Conservation (phyloP, 1,140 invertebrate genomes). For the Macrostomum lignano region DNA sequence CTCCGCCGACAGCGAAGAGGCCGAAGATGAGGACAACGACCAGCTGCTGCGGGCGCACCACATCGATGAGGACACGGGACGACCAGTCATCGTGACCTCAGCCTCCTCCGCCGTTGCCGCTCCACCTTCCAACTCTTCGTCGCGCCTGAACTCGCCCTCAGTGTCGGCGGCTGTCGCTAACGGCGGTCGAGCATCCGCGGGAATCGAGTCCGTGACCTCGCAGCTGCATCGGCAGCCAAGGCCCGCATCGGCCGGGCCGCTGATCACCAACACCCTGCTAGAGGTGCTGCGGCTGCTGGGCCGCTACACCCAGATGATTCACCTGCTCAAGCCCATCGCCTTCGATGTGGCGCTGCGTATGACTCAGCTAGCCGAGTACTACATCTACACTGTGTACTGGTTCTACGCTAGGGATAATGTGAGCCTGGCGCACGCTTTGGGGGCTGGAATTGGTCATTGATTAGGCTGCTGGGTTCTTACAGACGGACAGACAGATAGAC, state of each 20-base stretch:
- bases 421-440: too few relatives aligned
- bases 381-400: slow-evolving; percentile 54
- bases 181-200: neutral
- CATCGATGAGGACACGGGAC: slow-evolving; percentile 33
- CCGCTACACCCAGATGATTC: slow-evolving; percentile 58
- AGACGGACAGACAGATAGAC: too few relatives aligned
- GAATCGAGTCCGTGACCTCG: neutral
- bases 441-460: too few relatives aligned
- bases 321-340: slow-evolving; percentile 57
- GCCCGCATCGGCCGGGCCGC: too few relatives aligned
- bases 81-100: slow-evolving; percentile 3
- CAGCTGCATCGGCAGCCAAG: too few relatives aligned
- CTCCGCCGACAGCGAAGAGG: slow-evolving; percentile 1
- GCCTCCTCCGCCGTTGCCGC: slow-evolving; percentile 3
- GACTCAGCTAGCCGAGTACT: slow-evolving; percentile 77
- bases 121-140: slow-evolving; percentile 20
- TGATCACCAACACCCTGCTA: slow-evolving; percentile 65
- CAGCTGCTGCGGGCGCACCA: slow-evolving; percentile 41
- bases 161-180: neutral
- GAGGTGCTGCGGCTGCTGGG: slow-evolving; percentile 70
- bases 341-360: slow-evolving; percentile 62
- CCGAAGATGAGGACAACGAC: slow-evolving; percentile 36
- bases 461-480: too few relatives aligned
- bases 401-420: too few relatives aligned
- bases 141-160: slow-evolving; percentile 11